phyloP scores from a whole-genome alignment of 2,888 invertebrate genomes.

The Noctua janthina region DNA sequence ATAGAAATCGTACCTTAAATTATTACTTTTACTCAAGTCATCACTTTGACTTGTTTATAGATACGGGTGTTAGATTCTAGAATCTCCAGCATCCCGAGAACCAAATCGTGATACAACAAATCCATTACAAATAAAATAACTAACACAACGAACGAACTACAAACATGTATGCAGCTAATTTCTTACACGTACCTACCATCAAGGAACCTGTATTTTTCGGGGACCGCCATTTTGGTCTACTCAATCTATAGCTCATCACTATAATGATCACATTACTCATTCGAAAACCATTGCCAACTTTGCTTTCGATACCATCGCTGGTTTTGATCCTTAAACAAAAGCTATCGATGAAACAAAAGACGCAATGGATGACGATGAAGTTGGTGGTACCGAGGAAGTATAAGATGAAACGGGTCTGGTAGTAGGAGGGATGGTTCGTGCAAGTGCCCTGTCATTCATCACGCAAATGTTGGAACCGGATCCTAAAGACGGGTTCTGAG shows the following conservation, averaged over 20 bases:
- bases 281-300: conserved; percentile 14
- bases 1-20: too few species aligned
- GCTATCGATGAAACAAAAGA: conserved; percentile 31
- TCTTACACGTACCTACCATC: conserved; percentile 79
- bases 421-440: conserved; percentile 77
- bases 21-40: too few species aligned
- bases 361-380: conserved; percentile 67
- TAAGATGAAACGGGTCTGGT: conserved; percentile 59
- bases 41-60: too few species aligned
- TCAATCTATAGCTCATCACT: conserved; percentile 83
- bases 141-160: conserved; percentile 37
- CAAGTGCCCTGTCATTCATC: conserved; percentile 87
- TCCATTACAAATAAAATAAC: conserved; percentile 39
- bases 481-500: conserved; percentile 79
- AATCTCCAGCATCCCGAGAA: background rate
- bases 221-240: conserved; percentile 87
- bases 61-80: background rate
- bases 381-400: conserved; percentile 58
- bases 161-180: conserved; percentile 75
- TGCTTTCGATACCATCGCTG: conserved; percentile 64
- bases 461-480: conserved; percentile 88
- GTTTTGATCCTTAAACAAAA: background rate
- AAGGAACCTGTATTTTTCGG: conserved; percentile 86
- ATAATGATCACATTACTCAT: conserved; percentile 73
- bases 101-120: conserved; percentile 24